phyloP scores from a whole-genome alignment of 2,888 invertebrate genomes.

The Polyommatus icarus region DNA sequence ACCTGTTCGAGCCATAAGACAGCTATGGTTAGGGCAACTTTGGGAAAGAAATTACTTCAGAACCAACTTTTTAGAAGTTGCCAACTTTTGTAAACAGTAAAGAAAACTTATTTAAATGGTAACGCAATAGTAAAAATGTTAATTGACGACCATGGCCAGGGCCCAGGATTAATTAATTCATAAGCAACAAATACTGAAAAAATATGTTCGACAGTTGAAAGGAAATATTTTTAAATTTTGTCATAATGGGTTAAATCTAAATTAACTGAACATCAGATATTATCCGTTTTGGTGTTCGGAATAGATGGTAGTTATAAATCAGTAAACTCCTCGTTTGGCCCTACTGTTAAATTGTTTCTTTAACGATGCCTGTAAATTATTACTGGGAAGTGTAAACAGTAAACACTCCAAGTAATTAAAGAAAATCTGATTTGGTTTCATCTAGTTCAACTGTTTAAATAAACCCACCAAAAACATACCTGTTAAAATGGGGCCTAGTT shows the following conservation, averaged over 20 bases:
- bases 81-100: background rate
- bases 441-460: background rate
- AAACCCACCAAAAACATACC: too few relatives aligned
- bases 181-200: background rate
- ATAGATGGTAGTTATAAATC: conserved; percentile 19
- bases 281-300: background rate
- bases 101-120: background rate
- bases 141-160: background rate
- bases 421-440: background rate
- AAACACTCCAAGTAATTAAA: conserved; percentile 6
- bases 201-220: background rate
- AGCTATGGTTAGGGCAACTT: background rate
- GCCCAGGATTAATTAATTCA: background rate
- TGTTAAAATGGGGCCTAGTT: too few relatives aligned
- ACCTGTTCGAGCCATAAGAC: background rate
- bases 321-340: conserved; percentile 11
- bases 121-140: too few relatives aligned
- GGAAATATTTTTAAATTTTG: background rate
- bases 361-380: conserved; percentile 19
- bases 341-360: conserved; percentile 26
- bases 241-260: background rate
- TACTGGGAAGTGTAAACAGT: conserved; percentile 10
- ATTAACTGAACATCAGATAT: background rate
- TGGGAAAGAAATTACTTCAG: background rate
- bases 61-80: background rate